phyloP scores from a whole-genome alignment of 2,797 vertebrate species.

The Leuciscus waleckii region DNA sequence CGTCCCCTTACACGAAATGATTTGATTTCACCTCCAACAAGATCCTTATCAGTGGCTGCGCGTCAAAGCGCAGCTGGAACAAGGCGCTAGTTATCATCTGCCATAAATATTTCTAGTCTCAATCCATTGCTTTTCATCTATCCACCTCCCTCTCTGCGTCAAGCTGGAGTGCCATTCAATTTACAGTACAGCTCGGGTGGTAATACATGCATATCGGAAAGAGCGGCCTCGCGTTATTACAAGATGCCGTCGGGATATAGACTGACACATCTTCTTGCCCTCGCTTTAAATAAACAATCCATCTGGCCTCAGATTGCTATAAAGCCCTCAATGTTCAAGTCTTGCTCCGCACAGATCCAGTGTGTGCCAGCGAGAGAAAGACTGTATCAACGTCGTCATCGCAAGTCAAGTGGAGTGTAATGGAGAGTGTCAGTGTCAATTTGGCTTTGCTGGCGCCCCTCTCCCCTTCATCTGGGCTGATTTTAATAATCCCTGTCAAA shows the following conservation, averaged over 20 bases:
- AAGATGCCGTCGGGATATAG: constrained; percentile 32
- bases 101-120: constrained; percentile 54
- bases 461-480: constrained; percentile 91
- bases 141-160: constrained; percentile 43
- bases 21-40: constrained; percentile 70
- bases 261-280: constrained; percentile 71
- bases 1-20: constrained; percentile 59
- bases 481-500: constrained; percentile 99
- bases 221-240: constrained; percentile 33
- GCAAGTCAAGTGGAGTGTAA: constrained; percentile 94
- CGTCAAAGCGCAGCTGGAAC: constrained; percentile 72
- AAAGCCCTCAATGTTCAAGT: constrained; percentile 33
- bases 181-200: constrained; percentile 65
- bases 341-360: constrained; percentile 38
- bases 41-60: constrained; percentile 68
- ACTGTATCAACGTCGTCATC: constrained; percentile 91
- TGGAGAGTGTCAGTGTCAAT: constrained; percentile 98
- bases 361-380: constrained; percentile 11
- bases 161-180: constrained; percentile 61
- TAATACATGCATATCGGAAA: constrained; percentile 74
- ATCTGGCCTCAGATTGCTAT: constrained; percentile 62
- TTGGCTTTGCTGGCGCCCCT: constrained; percentile 88
- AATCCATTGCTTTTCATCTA: constrained; percentile 56
- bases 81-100: constrained; percentile 68
- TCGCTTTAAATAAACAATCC: constrained; percentile 79